Evolutionary conservation across 2,113 vertebrate species (phyloP), one percentile per base, ranked within the genome.

Genomic region (Neotoma lepida): DNA sequence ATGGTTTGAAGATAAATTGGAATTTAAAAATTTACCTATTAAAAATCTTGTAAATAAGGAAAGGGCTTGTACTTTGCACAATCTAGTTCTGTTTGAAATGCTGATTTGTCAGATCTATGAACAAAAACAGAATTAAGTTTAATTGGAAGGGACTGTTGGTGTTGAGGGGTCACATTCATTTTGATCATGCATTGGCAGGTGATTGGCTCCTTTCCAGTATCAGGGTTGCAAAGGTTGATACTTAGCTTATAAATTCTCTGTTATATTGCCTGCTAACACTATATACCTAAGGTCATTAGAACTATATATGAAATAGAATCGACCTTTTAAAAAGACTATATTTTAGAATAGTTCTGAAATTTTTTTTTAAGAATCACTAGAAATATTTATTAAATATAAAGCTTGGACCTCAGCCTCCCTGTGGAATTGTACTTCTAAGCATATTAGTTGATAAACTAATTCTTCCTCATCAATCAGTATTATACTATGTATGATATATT

Each of bases 321-420:
- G 96, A 88, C 0, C 0, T 92, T 66, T 86, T 94, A 77, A 76
- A 66, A 88, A 77, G 71, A 30, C 18, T 95, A 66, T 82, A 33
- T 10, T 61, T 92, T 94, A 63, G 44, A 68, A 33, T 18, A 84
- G 10, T 73, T 86, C 49, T 93, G 41, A 74, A 92, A 63, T 44
- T 88, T 93, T 51, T 56, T 90, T 95, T 28, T 86, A 61, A 86
- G 84, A 96, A 90, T 92, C 71, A 94, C 49, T 46, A 56, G 63
- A 30, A 39, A 56, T 82, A 84, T 56, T 82, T 94, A 44, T 49
- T 85, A 91, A 78, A 68, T 92, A 46, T 74, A 54, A 97, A 86
- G 4, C 30, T 82, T 87, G 8, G 13, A 86, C 9, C 1, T 58
- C 39, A 81, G 81, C 8, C 28, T 18, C 54, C 70, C 24, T 78